These are phyloP conservation scores for Cladopsammia gracilis DNA, from an alignment of 64 coral and sea anemone species.

Conservation along the genomic window DNA sequence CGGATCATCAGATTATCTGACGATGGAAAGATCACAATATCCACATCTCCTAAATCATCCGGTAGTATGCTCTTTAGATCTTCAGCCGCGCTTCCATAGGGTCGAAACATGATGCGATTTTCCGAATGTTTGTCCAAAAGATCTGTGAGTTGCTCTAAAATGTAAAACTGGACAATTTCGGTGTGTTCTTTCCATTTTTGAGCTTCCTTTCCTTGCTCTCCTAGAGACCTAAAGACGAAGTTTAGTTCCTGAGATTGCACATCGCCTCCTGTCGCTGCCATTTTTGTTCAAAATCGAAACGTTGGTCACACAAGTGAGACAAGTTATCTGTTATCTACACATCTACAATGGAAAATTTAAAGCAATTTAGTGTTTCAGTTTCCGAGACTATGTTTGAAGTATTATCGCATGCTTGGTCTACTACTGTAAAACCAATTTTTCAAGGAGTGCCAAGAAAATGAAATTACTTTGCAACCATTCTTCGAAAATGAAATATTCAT, in stretches of 20 bases:
- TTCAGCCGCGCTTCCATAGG: slow-evolving; percentile 43
- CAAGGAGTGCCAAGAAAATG: no score
- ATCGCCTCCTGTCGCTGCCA: no score
- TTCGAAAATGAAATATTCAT: no score
- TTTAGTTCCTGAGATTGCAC: neutral
- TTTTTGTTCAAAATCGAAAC: no score
- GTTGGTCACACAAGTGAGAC: no score
- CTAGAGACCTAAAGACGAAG: neutral
- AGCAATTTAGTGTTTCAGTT: no score
- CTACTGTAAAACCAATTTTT: no score
- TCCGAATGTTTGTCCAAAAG: neutral
- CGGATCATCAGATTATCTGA: slow-evolving; percentile 2
- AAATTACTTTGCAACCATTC: no score
- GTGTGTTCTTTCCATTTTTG: neutral
- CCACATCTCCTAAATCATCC: slow-evolving; percentile 41
- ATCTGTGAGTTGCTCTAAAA: neutral
- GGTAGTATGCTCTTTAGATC: neutral
- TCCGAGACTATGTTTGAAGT: no score
- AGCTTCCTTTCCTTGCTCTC: neutral
- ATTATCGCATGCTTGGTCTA: no score
- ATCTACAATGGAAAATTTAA: no score
- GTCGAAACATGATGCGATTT: neutral
- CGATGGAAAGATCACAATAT: slow-evolving; percentile 17
- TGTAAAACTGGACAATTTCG: neutral
- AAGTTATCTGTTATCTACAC: no score